Conservation (phyloP, 2,113 vertebrate species). For the Mesitornis unicolor region DNA sequence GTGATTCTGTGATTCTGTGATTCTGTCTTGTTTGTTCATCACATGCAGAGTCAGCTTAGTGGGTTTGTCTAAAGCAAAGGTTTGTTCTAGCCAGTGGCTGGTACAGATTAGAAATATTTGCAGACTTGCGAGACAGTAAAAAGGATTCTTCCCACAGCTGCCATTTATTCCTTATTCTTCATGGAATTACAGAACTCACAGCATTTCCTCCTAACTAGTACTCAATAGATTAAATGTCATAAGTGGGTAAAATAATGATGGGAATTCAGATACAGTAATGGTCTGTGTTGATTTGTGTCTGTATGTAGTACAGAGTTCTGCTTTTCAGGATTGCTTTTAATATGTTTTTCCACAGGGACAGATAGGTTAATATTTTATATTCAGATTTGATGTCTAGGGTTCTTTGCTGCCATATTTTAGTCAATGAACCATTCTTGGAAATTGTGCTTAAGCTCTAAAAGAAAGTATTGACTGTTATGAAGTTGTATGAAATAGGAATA, state of each 20-base stretch:
- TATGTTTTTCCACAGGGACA: neutral
- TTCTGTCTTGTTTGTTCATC: neutral
- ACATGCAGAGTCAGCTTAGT: neutral
- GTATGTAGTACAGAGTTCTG: neutral
- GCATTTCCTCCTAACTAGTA: neutral
- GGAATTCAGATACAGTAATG: neutral
- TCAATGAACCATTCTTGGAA: neutral
- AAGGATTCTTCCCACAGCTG: neutral
- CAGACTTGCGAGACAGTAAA: fast-evolving
- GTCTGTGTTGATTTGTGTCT: neutral
- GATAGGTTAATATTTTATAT: neutral
- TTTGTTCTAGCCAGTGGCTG: neutral
- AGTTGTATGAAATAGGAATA: neutral
- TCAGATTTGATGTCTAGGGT: neutral
- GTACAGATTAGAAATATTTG: neutral
- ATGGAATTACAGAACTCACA: neutral
- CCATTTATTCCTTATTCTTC: neutral
- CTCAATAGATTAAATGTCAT: neutral
- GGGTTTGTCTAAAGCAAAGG: neutral
- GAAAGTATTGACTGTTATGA: neutral
- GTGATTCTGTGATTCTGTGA: too few species aligned
- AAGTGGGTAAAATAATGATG: neutral
- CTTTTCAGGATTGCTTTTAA: neutral
- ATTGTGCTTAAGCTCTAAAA: neutral
- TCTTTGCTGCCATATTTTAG: neutral